phyloP scores from a whole-genome alignment of 2,888 invertebrate genomes.

The Mimas tiliae region DNA sequence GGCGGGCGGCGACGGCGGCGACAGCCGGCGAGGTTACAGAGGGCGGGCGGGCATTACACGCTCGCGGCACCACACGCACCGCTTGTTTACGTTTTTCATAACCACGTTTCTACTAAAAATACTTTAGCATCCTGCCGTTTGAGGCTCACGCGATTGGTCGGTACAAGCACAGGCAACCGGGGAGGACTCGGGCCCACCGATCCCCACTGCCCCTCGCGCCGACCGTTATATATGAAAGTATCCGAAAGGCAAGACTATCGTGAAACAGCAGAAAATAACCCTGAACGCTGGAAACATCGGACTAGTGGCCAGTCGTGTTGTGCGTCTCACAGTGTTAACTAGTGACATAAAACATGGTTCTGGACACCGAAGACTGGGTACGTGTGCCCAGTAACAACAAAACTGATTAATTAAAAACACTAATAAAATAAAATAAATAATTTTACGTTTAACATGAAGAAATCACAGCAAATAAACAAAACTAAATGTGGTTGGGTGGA shows the following conservation, averaged over 20 bases:
- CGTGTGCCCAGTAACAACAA: constrained; percentile 50
- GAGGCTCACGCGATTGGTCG: constrained; percentile 78
- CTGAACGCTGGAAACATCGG: constrained; percentile 79
- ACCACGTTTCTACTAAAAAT: constrained; percentile 83
- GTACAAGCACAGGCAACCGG: constrained; percentile 70
- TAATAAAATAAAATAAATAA: constrained; percentile 39
- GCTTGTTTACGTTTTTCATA: constrained; percentile 82
- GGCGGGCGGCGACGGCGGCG: constrained; percentile 17
- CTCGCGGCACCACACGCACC: constrained; percentile 59
- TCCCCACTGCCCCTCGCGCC: constrained; percentile 52
- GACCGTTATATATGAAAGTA: constrained; percentile 71
- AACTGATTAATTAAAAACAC: constrained; percentile 27
- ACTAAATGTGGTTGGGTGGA: constrained; percentile 49
- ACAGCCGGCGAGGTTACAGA: constrained; percentile 45
- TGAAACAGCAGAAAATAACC: constrained; percentile 81
- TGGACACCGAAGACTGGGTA: constrained; percentile 83
- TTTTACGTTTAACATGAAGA: constrained; percentile 37
- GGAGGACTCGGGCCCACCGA: constrained; percentile 66
- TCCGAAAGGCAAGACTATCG: constrained; percentile 70
- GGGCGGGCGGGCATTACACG: constrained; percentile 56
- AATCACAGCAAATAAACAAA: constrained; percentile 40
- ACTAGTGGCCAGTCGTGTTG: constrained; percentile 80
- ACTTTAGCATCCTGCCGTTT: constrained; percentile 83
- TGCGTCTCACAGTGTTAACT: constrained; percentile 84
- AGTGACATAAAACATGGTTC: constrained; percentile 82